Evolutionary conservation across 2,113 vertebrate species (phyloP), one percentile per base, ranked within the genome.

Genomic region (Aldabrachelys gigantea): DNA sequence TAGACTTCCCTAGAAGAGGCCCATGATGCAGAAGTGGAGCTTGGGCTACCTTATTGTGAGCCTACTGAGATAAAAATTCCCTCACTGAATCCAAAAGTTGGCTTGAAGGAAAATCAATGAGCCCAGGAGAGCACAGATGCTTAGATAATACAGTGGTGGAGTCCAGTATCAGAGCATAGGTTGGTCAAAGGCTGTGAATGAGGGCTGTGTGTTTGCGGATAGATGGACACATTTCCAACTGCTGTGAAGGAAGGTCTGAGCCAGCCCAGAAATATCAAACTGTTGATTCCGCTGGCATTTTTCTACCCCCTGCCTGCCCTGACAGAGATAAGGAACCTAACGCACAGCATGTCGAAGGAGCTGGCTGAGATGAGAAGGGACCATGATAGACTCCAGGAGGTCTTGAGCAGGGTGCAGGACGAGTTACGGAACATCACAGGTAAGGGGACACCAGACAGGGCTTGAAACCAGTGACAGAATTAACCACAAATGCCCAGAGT

Each of bases 151-250:
- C 65, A 35, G 21, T n/a, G 14, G 7, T 69, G 35, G 35, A 9
- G 35, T 19, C 19, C 17, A 1, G 16, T n/a, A 8, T 31, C 5
- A n/a, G 7, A 69, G 16, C 3, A n/a, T 7, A 19, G 65, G 1
- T n/a, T 21, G 35, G 31, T n/a, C 17, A 2, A n/a, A n/a, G 65
- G 35, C 31, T 21, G 65, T 14, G 35, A 21, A n/a, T 4, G 29
- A 35, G 35, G 17, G 8, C 65, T 9, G 35, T n/a, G 29, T n/a
- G 14, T 35, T n/a, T 17, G 65, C 7, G 0, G 38, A 25, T 76
- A 5, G 72, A 24, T 25, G n/a, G 38, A 24, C 5, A n/a, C 13
- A 5, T 72, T n/a, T 38, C n/a, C 65, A 72, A 19, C 17, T 38
- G 65, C 65, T 21, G 65, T n/a, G 5, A 25, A 76, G 72, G 38